Conservation (phyloP, 2,888 invertebrate species). For the Patella ulyssiponensis region DNA sequence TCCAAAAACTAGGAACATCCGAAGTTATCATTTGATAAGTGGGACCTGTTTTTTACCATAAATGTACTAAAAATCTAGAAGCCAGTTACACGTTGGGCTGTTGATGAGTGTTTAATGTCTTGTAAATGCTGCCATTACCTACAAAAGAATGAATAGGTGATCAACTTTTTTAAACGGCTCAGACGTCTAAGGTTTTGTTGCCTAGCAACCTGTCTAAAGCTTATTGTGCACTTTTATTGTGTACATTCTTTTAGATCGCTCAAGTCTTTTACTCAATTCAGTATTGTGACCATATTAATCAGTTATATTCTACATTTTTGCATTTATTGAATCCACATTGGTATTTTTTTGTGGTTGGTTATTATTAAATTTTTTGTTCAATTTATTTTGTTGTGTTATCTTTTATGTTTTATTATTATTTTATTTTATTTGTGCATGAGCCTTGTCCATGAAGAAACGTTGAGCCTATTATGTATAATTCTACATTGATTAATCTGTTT, state of each 20-base stretch:
- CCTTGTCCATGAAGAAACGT: background rate
- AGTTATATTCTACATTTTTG: conserved; percentile 20
- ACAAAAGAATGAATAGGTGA: too few species aligned
- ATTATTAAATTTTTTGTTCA: conserved; percentile 38
- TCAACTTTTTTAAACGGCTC: too few species aligned
- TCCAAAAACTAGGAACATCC: too few species aligned
- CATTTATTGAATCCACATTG: conserved; percentile 6
- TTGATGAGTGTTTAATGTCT: too few species aligned
- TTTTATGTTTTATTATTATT: conserved; percentile 17
- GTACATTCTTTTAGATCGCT: conserved; percentile 16
- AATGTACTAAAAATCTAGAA: too few species aligned
- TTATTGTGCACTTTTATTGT: background rate
- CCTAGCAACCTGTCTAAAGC: background rate
- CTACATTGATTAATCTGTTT: too few species aligned
- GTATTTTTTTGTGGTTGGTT: conserved; percentile 33
- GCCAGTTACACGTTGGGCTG: background rate
- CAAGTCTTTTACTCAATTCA: conserved; percentile 25
- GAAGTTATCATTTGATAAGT: too few species aligned
- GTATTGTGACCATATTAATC: conserved; percentile 31
- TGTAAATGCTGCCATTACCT: too few species aligned
- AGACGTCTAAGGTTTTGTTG: too few species aligned
- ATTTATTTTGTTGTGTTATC: conserved; percentile 35
- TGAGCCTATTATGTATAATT: background rate
- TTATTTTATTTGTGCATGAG: background rate
- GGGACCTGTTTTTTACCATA: too few species aligned